A percentile compares a stretch with the other conserved stretches of the same genome.
These are phyloP conservation scores for Hypolimnas misippus DNA, from an alignment of 2,888 invertebrate species.

Conservation along the genomic window DNA sequence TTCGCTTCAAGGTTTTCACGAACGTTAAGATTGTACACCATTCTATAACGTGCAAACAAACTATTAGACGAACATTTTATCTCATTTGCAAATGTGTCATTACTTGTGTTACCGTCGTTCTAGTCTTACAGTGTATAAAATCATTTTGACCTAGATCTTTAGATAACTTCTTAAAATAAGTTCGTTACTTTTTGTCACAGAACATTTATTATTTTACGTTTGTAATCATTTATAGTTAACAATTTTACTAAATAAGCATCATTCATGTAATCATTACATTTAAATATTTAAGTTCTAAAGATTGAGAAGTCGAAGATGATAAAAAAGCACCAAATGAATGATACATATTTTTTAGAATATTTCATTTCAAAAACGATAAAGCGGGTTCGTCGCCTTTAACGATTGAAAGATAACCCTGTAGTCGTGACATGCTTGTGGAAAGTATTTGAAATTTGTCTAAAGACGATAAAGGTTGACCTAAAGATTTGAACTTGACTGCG, in stretches of 20 bases:
- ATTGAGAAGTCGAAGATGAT: no score
- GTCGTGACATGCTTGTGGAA: constrained; percentile 13
- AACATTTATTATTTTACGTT: not conserved
- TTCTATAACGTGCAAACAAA: constrained; percentile 7
- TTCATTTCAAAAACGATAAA: not conserved
- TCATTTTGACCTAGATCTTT: constrained; percentile 4
- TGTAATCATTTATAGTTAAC: no score
- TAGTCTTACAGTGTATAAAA: not conserved
- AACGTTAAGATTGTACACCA: not conserved
- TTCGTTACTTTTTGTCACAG: not conserved
- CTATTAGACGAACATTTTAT: constrained; percentile 1
- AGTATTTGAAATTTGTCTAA: constrained; percentile 15
- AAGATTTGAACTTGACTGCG: constrained; percentile 19
- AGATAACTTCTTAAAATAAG: not conserved
- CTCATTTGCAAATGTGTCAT: constrained; percentile 9
- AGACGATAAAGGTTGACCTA: constrained; percentile 17
- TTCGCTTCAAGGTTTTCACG: not conserved
- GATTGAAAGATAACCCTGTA: constrained; percentile 2
- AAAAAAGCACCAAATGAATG: no score
- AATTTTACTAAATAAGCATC: no score
- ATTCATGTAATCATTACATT: no score
- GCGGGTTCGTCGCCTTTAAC: constrained; percentile 2
- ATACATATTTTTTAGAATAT: no score
- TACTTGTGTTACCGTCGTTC: not conserved
- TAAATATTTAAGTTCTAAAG: no score